Evolutionary conservation across 2,797 vertebrate genomes (phyloP), one percentile per base, ranked within the genome.

Genomic region (Falco cherrug): DNA sequence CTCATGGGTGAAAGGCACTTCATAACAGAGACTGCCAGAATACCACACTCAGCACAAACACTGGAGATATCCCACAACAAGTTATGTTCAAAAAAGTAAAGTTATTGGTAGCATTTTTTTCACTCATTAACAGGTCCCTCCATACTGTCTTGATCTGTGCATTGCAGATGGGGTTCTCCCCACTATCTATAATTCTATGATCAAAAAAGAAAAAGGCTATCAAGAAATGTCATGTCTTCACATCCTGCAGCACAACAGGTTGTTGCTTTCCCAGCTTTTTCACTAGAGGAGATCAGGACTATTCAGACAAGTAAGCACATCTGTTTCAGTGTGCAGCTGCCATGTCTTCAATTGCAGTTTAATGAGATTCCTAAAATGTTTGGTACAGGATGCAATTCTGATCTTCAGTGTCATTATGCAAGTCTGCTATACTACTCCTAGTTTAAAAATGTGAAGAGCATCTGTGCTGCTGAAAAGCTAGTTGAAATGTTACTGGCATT

Each of bases 261-360:
- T 87, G 78, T 61, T 91, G 64, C 7, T 18, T 64, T 87, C 50
- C 87, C 89, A 83, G 87, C 35, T 96, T 95, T 97, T 93, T 94
- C 64, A 74, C 92, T 82, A 76, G 94, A 95, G n/a, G 77, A 80
- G 83, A 97, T 93, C 77, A 88, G 63, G 90, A 84, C 93, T 95
- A 95, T 89, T 97, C 91, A 95, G 92, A 97, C 68, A 84, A 97
- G 59, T 78, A 90, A 95, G 89, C 61, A 95, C 97, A 98, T 97
- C 97, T 98, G 97, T 77, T 96, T 84, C 85, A 96, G 82, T 29
- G 35, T 65, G 82, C 98, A 98, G 97, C 97, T 98, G 98, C 89
- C 69, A 45, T 41, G 16, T 85, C 96, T 95, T 97, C 95, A 96
- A 96, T 84, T 94, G 95, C 92, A 90, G 73, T 50, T 84, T 97